A percentile compares a stretch with the other conserved stretches of the same genome.
These are phyloP conservation scores for Drosophila fulvimacula DNA, from an alignment of 2,888 invertebrate species.

Conservation along the genomic window DNA sequence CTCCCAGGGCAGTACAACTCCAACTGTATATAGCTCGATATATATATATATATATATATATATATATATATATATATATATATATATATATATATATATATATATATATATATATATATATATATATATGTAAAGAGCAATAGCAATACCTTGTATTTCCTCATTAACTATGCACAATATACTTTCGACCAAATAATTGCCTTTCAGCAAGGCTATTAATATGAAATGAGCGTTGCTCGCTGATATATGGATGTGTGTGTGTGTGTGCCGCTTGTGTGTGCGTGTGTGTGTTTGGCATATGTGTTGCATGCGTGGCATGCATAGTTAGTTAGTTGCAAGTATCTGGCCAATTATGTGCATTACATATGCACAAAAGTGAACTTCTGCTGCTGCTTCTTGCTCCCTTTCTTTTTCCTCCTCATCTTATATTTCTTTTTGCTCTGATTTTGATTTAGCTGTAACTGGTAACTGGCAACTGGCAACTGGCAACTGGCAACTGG, in stretches of 20 bases:
- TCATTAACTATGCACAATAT: conserved; percentile 10
- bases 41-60: too few relatives aligned
- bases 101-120: too few relatives aligned
- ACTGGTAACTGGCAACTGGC: conserved; percentile 6
- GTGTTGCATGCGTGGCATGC: conserved; percentile 4
- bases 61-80: too few relatives aligned
- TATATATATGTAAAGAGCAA: neutral
- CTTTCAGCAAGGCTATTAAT: conserved; percentile 59
- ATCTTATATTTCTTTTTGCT: conserved; percentile 11
- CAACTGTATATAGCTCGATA: too few relatives aligned
- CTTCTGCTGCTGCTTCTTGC: neutral
- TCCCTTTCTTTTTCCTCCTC: neutral
- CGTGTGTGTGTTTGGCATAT: neutral
- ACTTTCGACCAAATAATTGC: conserved; percentile 20
- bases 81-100: too few relatives aligned
- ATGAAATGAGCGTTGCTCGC: conserved; percentile 53
- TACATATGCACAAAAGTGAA: conserved; percentile 46
- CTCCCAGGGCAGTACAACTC: too few relatives aligned
- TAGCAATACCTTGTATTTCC: neutral
- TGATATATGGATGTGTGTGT: neutral
- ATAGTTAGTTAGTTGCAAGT: conserved; percentile 10
- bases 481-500: conserved; percentile 6
- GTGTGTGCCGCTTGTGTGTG: neutral
- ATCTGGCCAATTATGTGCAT: conserved; percentile 55
- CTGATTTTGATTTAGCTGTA: conserved; percentile 26